Conservation (phyloP, 1,140 invertebrate species). For the Lordiphosa stackelbergi region DNA sequence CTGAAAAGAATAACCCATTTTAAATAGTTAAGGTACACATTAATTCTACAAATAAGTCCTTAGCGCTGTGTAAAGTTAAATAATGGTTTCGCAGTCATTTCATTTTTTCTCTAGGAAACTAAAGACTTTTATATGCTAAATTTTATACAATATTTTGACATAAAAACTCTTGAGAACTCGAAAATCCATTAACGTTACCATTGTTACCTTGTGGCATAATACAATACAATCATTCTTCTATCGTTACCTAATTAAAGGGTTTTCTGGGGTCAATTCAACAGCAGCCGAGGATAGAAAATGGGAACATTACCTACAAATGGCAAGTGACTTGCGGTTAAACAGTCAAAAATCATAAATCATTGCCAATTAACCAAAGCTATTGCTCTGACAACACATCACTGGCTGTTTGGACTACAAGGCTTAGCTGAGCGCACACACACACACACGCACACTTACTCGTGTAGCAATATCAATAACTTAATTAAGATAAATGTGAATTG, state of each 20-base stretch:
- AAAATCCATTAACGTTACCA: too few species aligned
- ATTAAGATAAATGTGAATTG: conserved; percentile 73
- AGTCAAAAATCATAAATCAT: conserved; percentile 70
- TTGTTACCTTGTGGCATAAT: too few species aligned
- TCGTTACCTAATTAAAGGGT: conserved; percentile 52
- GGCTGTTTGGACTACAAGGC: conserved; percentile 22
- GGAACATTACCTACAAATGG: conserved; percentile 36
- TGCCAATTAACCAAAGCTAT: conserved; percentile 46
- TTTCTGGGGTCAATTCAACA: conserved; percentile 7
- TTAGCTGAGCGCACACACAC: conserved; percentile 18
- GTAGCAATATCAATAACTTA: conserved; percentile 71
- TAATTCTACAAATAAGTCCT: too few species aligned
- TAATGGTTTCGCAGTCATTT: too few species aligned
- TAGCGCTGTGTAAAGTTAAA: too few species aligned
- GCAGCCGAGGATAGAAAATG: conserved; percentile 25
- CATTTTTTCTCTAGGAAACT: too few species aligned
- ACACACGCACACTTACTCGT: conserved; percentile 26
- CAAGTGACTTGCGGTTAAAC: conserved; percentile 67
- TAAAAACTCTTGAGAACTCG: too few species aligned
- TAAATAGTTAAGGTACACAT: too few species aligned
- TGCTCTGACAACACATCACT: conserved; percentile 32
- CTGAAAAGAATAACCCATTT: too few species aligned
- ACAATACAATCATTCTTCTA: too few species aligned
- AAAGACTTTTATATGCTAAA: too few species aligned
- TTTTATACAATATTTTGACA: too few species aligned